phyloP scores from a whole-genome alignment of 2,888 invertebrate species.

The Coelinius sp. region DNA sequence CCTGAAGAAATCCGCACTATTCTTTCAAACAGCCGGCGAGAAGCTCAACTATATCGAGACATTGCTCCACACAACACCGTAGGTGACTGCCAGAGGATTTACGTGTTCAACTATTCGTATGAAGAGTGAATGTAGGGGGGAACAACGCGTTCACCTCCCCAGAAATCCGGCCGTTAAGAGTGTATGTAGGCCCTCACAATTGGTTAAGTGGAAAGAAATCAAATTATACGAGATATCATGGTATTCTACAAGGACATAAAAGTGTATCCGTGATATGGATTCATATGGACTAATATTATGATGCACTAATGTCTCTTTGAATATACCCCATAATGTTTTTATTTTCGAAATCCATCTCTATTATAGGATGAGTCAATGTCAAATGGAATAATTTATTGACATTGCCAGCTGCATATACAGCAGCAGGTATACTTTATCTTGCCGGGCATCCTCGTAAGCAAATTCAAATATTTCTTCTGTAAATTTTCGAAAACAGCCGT shows the following conservation, averaged over 20 bases:
- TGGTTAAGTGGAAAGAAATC: slow-evolving; percentile 10
- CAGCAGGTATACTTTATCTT: neutral
- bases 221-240: neutral
- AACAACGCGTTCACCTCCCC: slow-evolving; percentile 48
- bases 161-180: slow-evolving; percentile 49
- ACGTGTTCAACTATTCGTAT: slow-evolving; percentile 22
- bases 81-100: slow-evolving; percentile 22
- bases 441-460: neutral
- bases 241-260: neutral
- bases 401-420: neutral
- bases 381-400: too few species aligned
- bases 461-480: neutral
- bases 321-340: neutral
- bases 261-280: neutral
- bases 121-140: slow-evolving; percentile 36
- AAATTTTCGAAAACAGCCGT: neutral
- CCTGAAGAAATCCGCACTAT: neutral
- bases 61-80: neutral
- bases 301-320: neutral
- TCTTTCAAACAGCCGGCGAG: neutral
- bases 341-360: too few species aligned
- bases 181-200: slow-evolving; percentile 26
- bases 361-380: neutral
- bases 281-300: neutral
- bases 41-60: neutral